Conservation (phyloP, 2,888 invertebrate genomes). For the Escarpia spicata region DNA sequence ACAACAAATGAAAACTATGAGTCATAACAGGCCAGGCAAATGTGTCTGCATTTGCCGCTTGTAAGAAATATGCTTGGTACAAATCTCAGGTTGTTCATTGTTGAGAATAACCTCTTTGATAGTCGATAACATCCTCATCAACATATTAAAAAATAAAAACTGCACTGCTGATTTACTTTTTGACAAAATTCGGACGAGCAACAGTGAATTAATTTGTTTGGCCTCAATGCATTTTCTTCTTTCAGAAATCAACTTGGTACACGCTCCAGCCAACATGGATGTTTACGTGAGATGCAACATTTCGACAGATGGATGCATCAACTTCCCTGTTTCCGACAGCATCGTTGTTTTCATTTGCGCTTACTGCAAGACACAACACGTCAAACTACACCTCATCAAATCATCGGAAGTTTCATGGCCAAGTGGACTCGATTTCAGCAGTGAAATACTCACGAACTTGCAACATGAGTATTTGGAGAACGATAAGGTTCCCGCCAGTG, state of each 20-base stretch:
- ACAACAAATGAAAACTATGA: too few relatives aligned
- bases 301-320: background rate
- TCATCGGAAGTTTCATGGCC: background rate
- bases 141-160: too few relatives aligned
- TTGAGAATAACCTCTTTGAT: too few relatives aligned
- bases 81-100: too few relatives aligned
- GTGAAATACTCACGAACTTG: background rate
- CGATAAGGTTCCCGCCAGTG: background rate
- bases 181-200: too few relatives aligned
- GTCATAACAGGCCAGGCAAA: too few relatives aligned
- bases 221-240: background rate
- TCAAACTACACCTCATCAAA: background rate
- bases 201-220: too few relatives aligned
- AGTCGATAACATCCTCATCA: too few relatives aligned
- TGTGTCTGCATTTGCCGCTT: too few relatives aligned
- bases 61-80: too few relatives aligned
- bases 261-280: background rate
- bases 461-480: background rate
- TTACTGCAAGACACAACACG: constrained; percentile 18
- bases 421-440: background rate
- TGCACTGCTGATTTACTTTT: too few relatives aligned
- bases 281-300: constrained; percentile 19
- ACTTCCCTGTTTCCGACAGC: constrained; percentile 17
- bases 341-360: constrained; percentile 19
- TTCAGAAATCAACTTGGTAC: background rate